Percentiles rank a stretch among this genome's conserved stretches.
Evolutionary conservation across 1,140 invertebrate species (phyloP).

Genomic region (Caerostris darwini): DNA sequence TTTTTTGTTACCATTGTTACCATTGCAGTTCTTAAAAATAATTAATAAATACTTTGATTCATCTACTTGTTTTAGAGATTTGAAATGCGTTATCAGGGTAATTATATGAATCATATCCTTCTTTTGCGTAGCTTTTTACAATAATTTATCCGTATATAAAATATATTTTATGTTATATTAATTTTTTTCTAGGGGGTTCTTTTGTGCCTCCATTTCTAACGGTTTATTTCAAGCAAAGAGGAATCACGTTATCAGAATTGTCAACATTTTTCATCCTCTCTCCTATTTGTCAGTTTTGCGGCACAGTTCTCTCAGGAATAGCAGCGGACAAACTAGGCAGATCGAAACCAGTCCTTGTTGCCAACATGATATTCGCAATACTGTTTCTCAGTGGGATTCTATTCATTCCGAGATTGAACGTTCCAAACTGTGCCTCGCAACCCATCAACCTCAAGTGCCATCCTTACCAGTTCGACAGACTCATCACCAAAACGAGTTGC

Average conservation of each 20-base stretch:
- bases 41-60: too few relatives aligned
- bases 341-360: slow-evolving; percentile 55
- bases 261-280: slow-evolving; percentile 46
- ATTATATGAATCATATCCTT: too few relatives aligned
- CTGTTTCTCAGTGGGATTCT: slow-evolving; percentile 12
- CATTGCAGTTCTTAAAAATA: too few relatives aligned
- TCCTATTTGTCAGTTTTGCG: slow-evolving; percentile 43
- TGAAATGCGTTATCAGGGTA: too few relatives aligned
- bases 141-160: background rate
- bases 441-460: slow-evolving; percentile 61
- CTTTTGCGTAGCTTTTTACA: background rate
- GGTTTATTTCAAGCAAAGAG: slow-evolving; percentile 63
- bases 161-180: background rate
- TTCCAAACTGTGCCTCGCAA: slow-evolving; percentile 21
- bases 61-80: too few relatives aligned
- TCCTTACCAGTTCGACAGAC: slow-evolving; percentile 21
- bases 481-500: slow-evolving; percentile 45
- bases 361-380: background rate
- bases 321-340: slow-evolving; percentile 65
- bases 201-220: slow-evolving; percentile 46
- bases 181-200: slow-evolving; percentile 39
- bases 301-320: slow-evolving; percentile 28
- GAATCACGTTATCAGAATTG: slow-evolving; percentile 46
- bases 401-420: slow-evolving; percentile 25
- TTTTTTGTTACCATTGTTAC: too few relatives aligned